phyloP scores from a whole-genome alignment of 2,797 vertebrate genomes.

The Sebastiscus albofasciatus region DNA sequence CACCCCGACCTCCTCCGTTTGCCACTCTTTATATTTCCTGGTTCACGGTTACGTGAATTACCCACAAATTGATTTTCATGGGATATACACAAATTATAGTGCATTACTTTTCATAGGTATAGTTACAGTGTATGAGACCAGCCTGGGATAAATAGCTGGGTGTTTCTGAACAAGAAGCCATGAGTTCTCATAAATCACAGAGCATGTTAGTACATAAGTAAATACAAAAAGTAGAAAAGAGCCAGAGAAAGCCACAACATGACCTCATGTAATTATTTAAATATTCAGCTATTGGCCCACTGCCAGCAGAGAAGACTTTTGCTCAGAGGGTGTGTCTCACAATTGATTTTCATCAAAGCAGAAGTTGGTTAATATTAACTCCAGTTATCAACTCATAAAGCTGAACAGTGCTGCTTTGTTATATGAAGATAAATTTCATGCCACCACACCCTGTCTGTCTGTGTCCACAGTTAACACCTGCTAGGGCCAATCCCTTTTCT shows the following conservation, averaged over 20 bases:
- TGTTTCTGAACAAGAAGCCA: background rate
- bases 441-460: constrained; percentile 55
- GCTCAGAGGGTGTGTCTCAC: constrained; percentile 17
- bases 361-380: constrained; percentile 62
- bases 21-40: too few relatives aligned
- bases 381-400: constrained; percentile 34
- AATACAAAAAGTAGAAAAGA: background rate
- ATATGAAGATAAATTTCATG: constrained; percentile 16
- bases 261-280: background rate
- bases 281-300: background rate
- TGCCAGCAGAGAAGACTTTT: background rate
- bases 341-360: background rate
- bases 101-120: too few relatives aligned
- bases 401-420: constrained; percentile 18
- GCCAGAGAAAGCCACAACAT: background rate
- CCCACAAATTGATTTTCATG: too few relatives aligned
- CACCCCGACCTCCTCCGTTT: too few relatives aligned
- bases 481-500: constrained; percentile 18
- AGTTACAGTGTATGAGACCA: too few relatives aligned
- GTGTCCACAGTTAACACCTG: constrained; percentile 2
- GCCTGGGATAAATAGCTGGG: too few relatives aligned
- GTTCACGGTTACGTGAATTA: too few relatives aligned
- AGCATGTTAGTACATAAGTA: background rate
- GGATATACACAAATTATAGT: too few relatives aligned
- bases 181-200: background rate